These are phyloP conservation scores for Agriotes lineatus DNA, from an alignment of 2,888 invertebrate genomes.

Conservation along the genomic window DNA sequence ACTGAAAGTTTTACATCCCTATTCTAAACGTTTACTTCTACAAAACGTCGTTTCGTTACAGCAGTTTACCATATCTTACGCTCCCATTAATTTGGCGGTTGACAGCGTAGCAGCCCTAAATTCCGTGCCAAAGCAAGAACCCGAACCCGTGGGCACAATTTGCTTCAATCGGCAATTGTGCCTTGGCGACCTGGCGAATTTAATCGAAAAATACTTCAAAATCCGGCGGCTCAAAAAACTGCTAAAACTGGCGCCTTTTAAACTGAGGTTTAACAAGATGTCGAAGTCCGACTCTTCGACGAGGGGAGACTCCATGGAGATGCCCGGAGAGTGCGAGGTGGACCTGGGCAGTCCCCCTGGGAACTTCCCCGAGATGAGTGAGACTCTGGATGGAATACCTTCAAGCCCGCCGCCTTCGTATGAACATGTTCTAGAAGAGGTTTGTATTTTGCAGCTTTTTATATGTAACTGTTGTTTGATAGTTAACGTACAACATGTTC, in stretches of 20 bases:
- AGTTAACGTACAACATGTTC: too few relatives aligned
- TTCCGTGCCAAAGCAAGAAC: conserved; percentile 15
- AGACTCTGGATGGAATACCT: conserved; percentile 60
- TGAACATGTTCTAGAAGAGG: conserved; percentile 78
- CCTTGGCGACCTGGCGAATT: conserved; percentile 19
- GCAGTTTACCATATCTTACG: neutral
- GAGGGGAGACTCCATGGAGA: conserved; percentile 63
- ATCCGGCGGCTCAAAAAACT: conserved; percentile 17
- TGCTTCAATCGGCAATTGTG: neutral
- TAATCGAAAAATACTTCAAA: conserved; percentile 16
- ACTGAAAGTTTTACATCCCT: conserved; percentile 34
- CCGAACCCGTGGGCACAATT: neutral
- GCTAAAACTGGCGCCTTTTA: conserved; percentile 65
- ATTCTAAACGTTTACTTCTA: conserved; percentile 22
- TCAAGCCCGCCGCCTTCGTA: conserved; percentile 79
- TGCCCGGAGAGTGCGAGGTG: conserved; percentile 61
- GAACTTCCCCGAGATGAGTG: conserved; percentile 56
- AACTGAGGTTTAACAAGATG: conserved; percentile 65
- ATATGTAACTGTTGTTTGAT: too few relatives aligned
- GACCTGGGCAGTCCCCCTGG: conserved; percentile 58
- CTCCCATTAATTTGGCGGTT: neutral
- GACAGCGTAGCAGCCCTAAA: neutral
- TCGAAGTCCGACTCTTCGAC: conserved; percentile 65
- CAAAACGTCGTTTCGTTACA: conserved; percentile 32
- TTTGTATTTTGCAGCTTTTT: conserved; percentile 51